Evolutionary conservation across 2,113 vertebrate species (phyloP).

Genomic region (Nyctibius bracteatus): DNA sequence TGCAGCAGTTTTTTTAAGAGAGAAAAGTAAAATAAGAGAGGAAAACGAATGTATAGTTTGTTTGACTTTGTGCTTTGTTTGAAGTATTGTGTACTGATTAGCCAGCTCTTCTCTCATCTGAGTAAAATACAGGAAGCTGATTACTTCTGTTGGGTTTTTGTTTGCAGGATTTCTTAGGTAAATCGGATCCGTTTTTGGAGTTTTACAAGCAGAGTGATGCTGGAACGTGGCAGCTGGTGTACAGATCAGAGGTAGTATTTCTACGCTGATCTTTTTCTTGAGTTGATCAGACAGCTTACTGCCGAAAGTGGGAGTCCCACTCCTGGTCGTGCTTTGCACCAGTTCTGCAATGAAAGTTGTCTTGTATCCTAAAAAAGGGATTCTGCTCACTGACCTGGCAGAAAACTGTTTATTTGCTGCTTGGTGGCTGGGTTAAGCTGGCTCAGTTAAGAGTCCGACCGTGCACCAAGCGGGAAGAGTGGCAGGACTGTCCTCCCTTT

Average conservation of each 20-base stretch:
- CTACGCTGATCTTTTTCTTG: not conserved
- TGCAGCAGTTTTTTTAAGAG: not conserved
- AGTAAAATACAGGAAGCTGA: not conserved
- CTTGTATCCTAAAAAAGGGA: not conserved
- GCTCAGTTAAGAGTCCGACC: not conserved
- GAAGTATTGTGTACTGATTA: not conserved
- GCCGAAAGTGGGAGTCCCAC: fast-evolving
- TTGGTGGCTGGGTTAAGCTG: not conserved
- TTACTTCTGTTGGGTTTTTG: not conserved
- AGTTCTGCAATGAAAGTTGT: not conserved
- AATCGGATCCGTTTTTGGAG: constrained; percentile 91
- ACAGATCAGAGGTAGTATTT: constrained; percentile 86
- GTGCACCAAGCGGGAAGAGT: not conserved
- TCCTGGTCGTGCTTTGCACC: not conserved
- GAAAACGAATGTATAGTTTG: not conserved
- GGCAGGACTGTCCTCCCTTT: not conserved
- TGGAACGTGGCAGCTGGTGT: constrained; percentile 85
- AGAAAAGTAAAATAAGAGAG: not conserved
- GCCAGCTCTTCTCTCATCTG: not conserved
- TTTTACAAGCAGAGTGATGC: constrained; percentile 81
- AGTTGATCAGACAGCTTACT: not conserved
- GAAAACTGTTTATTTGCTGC: not conserved
- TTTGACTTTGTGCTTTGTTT: not conserved
- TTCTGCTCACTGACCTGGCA: not conserved
- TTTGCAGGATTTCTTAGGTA: constrained; percentile 88